Evolutionary conservation across 2,888 invertebrate species (phyloP), one percentile per base, ranked within the genome.

Genomic region (Alsophila aescularia): DNA sequence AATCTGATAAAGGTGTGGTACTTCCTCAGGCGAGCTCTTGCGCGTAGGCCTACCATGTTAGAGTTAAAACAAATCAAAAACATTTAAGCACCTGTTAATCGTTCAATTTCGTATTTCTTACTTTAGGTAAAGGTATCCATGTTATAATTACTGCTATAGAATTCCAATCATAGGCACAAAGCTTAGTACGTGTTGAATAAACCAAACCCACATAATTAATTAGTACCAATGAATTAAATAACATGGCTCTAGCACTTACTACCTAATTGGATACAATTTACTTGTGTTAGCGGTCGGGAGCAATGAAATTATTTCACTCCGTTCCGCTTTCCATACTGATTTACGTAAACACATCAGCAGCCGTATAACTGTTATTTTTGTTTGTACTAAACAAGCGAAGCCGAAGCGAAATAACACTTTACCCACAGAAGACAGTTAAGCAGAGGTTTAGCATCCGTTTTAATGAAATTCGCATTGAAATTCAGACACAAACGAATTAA

Each of bases 371-470:
- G 16, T 18, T 49, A 48, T 50, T 53, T 53, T 51, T 47, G 34
- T 43, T 40, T 43, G 35, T 44, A 32, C 52, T 53, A 47, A 32
- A 29, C 45, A 14, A 40, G 45, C 15, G 13, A 29, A 40, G 41
- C 52, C 15, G 50, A 41, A 44, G 21, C 34, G 48, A 48, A 53
- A 54, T 44, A 54, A 45, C 29, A 48, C 29, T 51, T 60, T 54
- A 60, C 52, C 51, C 53, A 39, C 34, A 27, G 36, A 45, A 49
- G 44, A 50, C 55, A 36, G 29, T 40, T 42, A 50, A 60, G 56
- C 50, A 44, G 52, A 35, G 57, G 48, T 34, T 45, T 51, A 53
- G 34, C 36, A 44, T 50, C 41, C 16, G 13, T 55, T 50, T 34
- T 49, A 54, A 51, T 39, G 31, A 27, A 48, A 52, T 57, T 44